Percentiles rank a stretch among this genome's conserved stretches.
These are phyloP conservation scores for Drosophila tristis DNA, from an alignment of 1,140 invertebrate species.

Conservation along the genomic window DNA sequence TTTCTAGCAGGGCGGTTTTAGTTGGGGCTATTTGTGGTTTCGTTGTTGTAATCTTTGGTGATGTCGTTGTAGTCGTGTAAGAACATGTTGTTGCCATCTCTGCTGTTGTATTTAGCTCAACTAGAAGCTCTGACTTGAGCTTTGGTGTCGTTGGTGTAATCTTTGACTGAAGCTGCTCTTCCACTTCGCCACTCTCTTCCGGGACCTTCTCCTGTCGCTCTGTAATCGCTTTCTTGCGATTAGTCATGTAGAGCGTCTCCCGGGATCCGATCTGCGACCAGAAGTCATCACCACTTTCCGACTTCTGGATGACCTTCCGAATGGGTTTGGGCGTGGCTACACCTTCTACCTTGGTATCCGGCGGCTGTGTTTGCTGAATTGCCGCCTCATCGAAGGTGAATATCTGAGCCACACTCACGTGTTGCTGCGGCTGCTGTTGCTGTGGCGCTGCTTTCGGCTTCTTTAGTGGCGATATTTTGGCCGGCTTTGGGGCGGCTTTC, in stretches of 20 bases:
- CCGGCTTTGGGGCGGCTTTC: conserved; percentile 59
- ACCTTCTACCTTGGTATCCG: conserved; percentile 28
- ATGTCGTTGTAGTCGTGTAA: conserved; percentile 5
- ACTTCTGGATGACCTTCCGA: conserved; percentile 62
- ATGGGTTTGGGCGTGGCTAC: conserved; percentile 73
- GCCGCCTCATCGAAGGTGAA: conserved; percentile 72
- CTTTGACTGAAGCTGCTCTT: conserved; percentile 1
- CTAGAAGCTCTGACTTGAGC: conserved; percentile 50
- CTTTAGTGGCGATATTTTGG: conserved; percentile 66
- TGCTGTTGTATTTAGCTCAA: conserved; percentile 49
- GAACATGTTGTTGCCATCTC: background rate
- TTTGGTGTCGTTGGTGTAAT: conserved; percentile 41
- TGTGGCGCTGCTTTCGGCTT: conserved; percentile 15
- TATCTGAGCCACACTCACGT: conserved; percentile 59
- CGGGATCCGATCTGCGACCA: conserved; percentile 78
- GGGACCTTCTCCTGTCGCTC: conserved; percentile 52
- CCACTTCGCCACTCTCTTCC: conserved; percentile 17
- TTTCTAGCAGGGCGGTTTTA: background rate
- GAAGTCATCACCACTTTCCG: conserved; percentile 82
- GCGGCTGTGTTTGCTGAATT: conserved; percentile 36
- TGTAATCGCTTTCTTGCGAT: conserved; percentile 68
- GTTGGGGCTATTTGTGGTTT: background rate
- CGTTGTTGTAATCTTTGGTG: conserved; percentile 12
- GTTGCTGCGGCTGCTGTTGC: conserved; percentile 25
- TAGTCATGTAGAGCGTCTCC: conserved; percentile 81